Percentiles rank a stretch among this genome's conserved stretches.
phyloP scores from a whole-genome alignment of 2,113 vertebrate species.

The Synodontis membranacea region DNA sequence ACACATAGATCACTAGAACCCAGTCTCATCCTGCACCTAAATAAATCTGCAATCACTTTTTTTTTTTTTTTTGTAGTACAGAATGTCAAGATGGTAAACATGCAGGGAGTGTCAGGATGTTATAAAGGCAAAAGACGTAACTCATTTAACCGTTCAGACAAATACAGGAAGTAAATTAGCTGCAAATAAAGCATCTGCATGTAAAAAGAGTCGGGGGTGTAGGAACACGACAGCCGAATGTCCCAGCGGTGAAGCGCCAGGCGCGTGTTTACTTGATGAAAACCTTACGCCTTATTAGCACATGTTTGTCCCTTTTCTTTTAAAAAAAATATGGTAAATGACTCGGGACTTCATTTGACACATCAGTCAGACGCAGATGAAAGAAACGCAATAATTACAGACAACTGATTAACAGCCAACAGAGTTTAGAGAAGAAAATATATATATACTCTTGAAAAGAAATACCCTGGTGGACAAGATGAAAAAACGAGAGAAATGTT shows the following conservation, averaged over 20 bases:
- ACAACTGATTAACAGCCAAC: constrained; percentile 71
- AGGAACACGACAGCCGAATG: constrained; percentile 20
- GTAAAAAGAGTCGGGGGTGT: background rate
- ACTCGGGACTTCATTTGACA: constrained; percentile 74
- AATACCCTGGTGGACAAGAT: constrained; percentile 57
- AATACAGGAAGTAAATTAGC: constrained; percentile 17
- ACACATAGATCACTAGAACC: background rate
- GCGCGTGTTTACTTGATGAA: constrained; percentile 69
- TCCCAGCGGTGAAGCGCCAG: constrained; percentile 37
- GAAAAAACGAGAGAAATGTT: constrained; percentile 40
- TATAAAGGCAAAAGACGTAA: background rate
- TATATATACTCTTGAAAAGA: constrained; percentile 50
- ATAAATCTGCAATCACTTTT: background rate
- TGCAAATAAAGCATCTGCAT: constrained; percentile 2
- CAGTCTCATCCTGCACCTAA: background rate
- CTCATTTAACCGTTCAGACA: background rate
- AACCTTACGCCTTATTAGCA: constrained; percentile 71
- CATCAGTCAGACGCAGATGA: constrained; percentile 75
- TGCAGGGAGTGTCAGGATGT: background rate
- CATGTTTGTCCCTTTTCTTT: constrained; percentile 75
- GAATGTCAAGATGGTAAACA: background rate
- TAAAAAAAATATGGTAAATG: constrained; percentile 70
- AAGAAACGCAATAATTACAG: constrained; percentile 74
- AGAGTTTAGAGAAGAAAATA: constrained; percentile 63
- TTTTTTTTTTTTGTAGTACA: background rate